Evolutionary conservation across 1,140 invertebrate species (phyloP).

Genomic region (Drosophila kepulauana): DNA sequence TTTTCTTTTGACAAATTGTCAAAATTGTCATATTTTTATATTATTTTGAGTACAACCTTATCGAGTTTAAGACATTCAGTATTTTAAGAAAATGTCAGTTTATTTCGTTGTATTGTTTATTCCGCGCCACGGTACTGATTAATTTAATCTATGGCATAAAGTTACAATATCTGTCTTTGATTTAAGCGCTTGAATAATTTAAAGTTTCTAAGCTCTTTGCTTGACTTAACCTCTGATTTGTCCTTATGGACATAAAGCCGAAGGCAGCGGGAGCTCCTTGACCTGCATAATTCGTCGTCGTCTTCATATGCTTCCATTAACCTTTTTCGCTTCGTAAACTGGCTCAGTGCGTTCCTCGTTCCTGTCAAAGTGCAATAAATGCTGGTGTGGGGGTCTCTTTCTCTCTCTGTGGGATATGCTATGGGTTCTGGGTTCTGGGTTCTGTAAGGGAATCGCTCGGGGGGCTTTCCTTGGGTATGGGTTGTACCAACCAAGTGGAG

Average conservation of each 20-base stretch:
- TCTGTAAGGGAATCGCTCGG: no score
- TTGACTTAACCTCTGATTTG: not conserved
- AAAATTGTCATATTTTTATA: no score
- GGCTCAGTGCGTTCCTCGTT: conserved; percentile 63
- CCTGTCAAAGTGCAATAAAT: conserved; percentile 78
- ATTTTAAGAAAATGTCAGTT: no score
- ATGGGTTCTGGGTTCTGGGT: conserved; percentile 15
- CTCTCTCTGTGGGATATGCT: conserved; percentile 1
- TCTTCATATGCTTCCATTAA: conserved; percentile 38
- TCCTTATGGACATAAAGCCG: not conserved
- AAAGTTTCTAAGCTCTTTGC: not conserved
- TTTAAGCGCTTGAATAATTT: not conserved
- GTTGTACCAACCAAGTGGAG: conserved; percentile 44
- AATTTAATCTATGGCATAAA: no score
- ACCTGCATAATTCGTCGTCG: conserved; percentile 9
- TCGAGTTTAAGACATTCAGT: no score
- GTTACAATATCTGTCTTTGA: no score
- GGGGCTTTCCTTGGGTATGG: not conserved
- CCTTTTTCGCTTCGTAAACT: conserved; percentile 30
- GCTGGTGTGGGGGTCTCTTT: conserved; percentile 13
- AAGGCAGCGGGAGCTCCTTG: conserved; percentile 2
- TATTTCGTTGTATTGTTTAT: no score
- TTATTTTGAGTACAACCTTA: no score
- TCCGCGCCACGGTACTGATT: no score
- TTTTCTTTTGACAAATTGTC: no score